phyloP scores from a whole-genome alignment of 2,888 invertebrate species.

The Octonoba sinensis region DNA sequence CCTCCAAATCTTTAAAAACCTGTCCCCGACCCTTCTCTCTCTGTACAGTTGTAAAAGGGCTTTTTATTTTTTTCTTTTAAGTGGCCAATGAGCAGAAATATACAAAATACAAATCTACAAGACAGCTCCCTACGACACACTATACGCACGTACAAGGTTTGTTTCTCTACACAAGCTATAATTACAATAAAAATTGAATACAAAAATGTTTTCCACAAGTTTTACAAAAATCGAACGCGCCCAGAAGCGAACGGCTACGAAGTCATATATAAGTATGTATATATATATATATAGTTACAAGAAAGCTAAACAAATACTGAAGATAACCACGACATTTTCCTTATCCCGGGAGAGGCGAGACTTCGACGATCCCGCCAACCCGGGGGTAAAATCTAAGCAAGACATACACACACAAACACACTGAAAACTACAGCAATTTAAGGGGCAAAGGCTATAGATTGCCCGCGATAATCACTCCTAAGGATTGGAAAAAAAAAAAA shows the following conservation, averaged over 20 bases:
- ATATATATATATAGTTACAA: slow-evolving; percentile 60
- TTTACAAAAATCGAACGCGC: slow-evolving; percentile 56
- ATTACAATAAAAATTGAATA: slow-evolving; percentile 65
- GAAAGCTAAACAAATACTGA: slow-evolving; percentile 64
- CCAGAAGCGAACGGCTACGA: slow-evolving; percentile 24
- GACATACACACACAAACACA: no score
- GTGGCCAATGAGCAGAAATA: slow-evolving; percentile 65
- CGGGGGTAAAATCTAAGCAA: no score
- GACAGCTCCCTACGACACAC: slow-evolving; percentile 60
- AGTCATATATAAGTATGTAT: slow-evolving; percentile 38
- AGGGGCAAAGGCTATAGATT: no score
- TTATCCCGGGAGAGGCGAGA: not conserved
- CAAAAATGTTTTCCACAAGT: slow-evolving; percentile 63
- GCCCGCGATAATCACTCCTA: no score
- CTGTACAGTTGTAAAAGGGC: slow-evolving; percentile 61
- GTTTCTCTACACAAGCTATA: slow-evolving; percentile 30
- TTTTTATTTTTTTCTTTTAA: not conserved
- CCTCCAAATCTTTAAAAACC: not conserved
- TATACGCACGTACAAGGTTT: slow-evolving; percentile 58
- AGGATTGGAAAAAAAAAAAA: no score
- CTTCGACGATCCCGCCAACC: no score
- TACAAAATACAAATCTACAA: slow-evolving; percentile 65
- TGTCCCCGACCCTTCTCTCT: slow-evolving; percentile 43
- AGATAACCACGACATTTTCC: slow-evolving; percentile 55
- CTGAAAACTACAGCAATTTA: no score